Conservation (phyloP, 2,113 vertebrate species). For the Mohoua ochrocephala region DNA sequence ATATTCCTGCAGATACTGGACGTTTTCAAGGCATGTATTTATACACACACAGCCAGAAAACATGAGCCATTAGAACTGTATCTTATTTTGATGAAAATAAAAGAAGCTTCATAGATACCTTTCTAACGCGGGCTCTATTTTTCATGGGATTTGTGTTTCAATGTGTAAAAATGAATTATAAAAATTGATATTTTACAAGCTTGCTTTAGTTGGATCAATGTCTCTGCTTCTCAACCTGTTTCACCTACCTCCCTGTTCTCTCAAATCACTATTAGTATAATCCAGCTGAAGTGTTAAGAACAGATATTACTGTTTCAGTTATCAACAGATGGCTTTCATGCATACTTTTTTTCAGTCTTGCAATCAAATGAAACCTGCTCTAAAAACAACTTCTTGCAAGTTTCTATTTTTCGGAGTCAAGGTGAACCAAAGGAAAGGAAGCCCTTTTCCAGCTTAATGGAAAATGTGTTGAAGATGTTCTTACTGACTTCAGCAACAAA, state of each 20-base stretch:
- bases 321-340: neutral
- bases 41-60: neutral
- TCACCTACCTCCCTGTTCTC: neutral
- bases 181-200: neutral
- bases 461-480: neutral
- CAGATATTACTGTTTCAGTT: neutral
- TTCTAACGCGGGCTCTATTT: neutral
- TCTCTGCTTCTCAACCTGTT: constrained; percentile 18
- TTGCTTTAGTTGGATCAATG: neutral
- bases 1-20: neutral
- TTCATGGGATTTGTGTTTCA: constrained; percentile 29
- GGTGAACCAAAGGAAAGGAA: neutral
- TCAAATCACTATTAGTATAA: neutral
- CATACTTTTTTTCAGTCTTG: neutral
- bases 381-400: neutral
- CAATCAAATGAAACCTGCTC: neutral
- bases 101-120: neutral
- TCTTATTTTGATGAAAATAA: constrained; percentile 47
- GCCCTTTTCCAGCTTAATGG: neutral
- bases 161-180: neutral
- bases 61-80: neutral
- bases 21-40: neutral
- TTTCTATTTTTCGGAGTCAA: neutral
- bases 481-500: neutral
- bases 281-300: constrained; percentile 32